Conservation (phyloP, 2,113 vertebrate species). For the Tichodroma muraria region DNA sequence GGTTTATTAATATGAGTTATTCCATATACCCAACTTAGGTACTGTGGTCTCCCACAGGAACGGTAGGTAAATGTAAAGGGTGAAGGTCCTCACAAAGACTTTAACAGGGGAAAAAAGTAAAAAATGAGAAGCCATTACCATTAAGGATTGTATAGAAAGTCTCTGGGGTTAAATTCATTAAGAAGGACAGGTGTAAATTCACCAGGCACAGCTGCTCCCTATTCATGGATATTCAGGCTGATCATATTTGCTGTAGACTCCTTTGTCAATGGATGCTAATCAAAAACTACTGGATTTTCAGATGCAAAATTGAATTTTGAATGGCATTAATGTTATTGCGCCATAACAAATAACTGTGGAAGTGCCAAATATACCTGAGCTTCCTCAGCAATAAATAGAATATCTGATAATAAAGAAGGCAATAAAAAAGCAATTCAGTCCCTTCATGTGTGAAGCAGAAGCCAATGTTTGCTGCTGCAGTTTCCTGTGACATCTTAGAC, state of each 20-base stretch:
- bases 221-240: not conserved
- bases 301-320: not conserved
- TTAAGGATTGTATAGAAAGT: not conserved
- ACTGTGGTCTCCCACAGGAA: not conserved
- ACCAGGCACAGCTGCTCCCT: not conserved
- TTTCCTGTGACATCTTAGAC: accelerated
- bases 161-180: not conserved
- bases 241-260: not conserved
- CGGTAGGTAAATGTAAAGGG: not conserved
- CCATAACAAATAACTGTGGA: not conserved
- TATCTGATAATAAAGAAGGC: not conserved
- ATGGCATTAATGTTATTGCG: not conserved
- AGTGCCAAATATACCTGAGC: not conserved
- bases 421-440: not conserved
- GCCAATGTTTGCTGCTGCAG: not conserved
- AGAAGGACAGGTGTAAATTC: not conserved
- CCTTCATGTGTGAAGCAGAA: not conserved
- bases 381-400: not conserved
- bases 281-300: not conserved
- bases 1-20: not conserved
- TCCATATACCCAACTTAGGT: not conserved
- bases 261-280: not conserved
- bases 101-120: not conserved
- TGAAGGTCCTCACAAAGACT: not conserved
- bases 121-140: not conserved